Percentiles rank a stretch among this genome's conserved stretches.
Conservation (phyloP, 2,113 vertebrate genomes). For the Osmerus mordax region DNA sequence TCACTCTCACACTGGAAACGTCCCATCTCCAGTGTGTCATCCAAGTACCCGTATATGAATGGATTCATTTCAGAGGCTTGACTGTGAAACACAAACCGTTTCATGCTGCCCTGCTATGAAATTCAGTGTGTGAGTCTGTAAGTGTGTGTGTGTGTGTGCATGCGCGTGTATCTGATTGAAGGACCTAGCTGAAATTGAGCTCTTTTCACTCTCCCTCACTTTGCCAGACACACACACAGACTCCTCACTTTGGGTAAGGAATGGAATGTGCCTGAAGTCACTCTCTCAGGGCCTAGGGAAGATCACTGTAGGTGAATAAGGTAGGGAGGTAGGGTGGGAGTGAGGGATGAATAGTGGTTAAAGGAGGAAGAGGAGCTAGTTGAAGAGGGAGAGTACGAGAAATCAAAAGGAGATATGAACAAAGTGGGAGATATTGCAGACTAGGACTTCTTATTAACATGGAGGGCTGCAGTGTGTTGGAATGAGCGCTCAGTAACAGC, state of each 20-base stretch:
- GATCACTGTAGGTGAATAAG: too few relatives aligned
- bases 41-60: not conserved
- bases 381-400: too few relatives aligned
- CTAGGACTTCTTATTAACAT: too few relatives aligned
- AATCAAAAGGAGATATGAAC: too few relatives aligned
- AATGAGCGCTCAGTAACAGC: too few relatives aligned
- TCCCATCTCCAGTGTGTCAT: not conserved
- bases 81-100: not conserved
- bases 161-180: not conserved
- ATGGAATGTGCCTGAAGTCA: too few relatives aligned
- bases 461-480: too few relatives aligned
- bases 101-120: not conserved
- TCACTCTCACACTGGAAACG: not conserved
- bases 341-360: too few relatives aligned
- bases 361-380: too few relatives aligned
- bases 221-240: not conserved
- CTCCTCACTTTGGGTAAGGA: not conserved
- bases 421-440: too few relatives aligned
- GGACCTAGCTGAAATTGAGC: not conserved
- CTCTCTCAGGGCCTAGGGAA: too few relatives aligned
- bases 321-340: too few relatives aligned
- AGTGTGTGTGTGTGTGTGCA: not conserved
- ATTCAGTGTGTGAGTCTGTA: conserved; percentile 26
- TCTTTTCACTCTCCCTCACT: not conserved
- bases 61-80: not conserved